Percentiles rank a stretch among this genome's conserved stretches.
phyloP scores from a whole-genome alignment of 2,888 invertebrate genomes.

The Blastobasis lacticolella region DNA sequence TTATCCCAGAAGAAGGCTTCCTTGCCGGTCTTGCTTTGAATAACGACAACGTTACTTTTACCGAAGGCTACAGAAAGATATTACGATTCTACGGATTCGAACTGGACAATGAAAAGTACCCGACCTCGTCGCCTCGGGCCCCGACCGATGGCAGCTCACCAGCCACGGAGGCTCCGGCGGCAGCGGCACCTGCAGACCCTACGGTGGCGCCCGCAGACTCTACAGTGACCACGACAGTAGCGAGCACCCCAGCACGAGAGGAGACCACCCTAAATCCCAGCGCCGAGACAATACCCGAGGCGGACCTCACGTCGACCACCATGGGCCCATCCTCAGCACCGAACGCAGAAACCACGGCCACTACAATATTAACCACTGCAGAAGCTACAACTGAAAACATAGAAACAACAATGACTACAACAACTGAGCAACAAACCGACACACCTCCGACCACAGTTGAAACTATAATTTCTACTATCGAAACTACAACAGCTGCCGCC shows the following conservation, averaged over 20 bases:
- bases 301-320: slow-evolving; percentile 32
- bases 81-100: slow-evolving; percentile 88
- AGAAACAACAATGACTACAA: slow-evolving; percentile 19
- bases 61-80: slow-evolving; percentile 81
- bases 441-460: slow-evolving; percentile 2
- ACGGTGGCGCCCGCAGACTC: slow-evolving; percentile 14
- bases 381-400: slow-evolving; percentile 11
- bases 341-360: slow-evolving; percentile 32
- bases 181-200: slow-evolving; percentile 18
- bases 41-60: slow-evolving; percentile 84
- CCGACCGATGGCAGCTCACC: slow-evolving; percentile 22
- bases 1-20: slow-evolving; percentile 87
- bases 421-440: slow-evolving; percentile 12
- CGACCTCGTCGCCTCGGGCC: slow-evolving; percentile 25
- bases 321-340: slow-evolving; percentile 32
- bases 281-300: slow-evolving; percentile 38
- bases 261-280: slow-evolving; percentile 45
- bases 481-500: slow-evolving; percentile 1
- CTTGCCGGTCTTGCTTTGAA: slow-evolving; percentile 86
- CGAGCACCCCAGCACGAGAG: slow-evolving; percentile 31
- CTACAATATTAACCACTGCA: slow-evolving; percentile 11
- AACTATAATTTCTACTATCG: not conserved
- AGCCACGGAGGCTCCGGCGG: slow-evolving; percentile 23
- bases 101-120: slow-evolving; percentile 66
- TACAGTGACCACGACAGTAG: slow-evolving; percentile 22